A percentile compares a stretch with the other conserved stretches of the same genome.
phyloP scores from a whole-genome alignment of 2,888 invertebrate genomes.

The Rapana venosa region DNA sequence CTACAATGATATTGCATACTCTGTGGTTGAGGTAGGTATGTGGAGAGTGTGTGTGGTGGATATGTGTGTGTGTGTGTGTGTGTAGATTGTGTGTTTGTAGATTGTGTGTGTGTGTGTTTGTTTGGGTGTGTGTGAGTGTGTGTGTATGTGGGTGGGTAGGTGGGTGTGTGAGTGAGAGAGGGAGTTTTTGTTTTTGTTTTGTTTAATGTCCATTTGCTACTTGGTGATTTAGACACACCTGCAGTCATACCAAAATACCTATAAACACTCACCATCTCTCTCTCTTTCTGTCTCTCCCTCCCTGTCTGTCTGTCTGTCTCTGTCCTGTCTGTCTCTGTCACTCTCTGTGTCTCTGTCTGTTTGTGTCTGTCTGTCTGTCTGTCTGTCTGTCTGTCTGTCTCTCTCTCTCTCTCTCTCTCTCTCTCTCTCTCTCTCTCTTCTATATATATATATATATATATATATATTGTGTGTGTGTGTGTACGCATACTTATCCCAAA shows the following conservation, averaged over 20 bases:
- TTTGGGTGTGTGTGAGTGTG: background rate
- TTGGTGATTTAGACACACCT: no score
- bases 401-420: no score
- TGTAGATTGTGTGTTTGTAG: background rate
- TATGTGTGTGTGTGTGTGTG: background rate
- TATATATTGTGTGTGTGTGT: no score
- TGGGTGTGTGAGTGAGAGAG: background rate
- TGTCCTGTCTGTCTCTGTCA: constrained; percentile 9
- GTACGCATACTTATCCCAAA: no score
- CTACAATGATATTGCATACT: constrained; percentile 91
- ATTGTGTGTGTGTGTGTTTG: background rate
- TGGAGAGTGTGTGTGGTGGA: background rate
- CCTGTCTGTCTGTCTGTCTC: background rate
- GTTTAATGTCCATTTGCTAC: no score
- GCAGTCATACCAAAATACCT: no score
- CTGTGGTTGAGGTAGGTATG: constrained; percentile 85
- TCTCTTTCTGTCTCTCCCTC: background rate
- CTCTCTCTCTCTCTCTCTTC: no score
- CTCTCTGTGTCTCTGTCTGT: constrained; percentile 1
- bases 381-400: no score
- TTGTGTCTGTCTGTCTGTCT: background rate
- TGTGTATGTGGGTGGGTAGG: background rate
- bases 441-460: no score
- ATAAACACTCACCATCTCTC: background rate
- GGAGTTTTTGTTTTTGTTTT: no score